Conservation (phyloP, 1,140 invertebrate species). For the Trypoxylus dichotomus region DNA sequence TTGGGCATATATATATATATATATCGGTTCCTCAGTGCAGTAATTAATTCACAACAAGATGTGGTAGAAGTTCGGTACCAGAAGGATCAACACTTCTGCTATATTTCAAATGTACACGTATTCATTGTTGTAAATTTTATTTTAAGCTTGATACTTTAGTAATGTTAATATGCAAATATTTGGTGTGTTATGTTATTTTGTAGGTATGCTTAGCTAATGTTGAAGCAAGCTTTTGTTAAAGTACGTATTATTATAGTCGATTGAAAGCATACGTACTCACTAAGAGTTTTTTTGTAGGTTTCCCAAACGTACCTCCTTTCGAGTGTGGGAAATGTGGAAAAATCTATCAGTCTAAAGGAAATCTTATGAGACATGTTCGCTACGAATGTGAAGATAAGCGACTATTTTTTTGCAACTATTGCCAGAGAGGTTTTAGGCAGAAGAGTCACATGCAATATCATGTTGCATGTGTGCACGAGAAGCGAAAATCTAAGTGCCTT, state of each 20-base stretch:
- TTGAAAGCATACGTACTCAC: not conserved
- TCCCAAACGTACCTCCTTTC: not conserved
- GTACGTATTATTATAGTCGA: not conserved
- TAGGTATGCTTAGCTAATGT: too few species aligned
- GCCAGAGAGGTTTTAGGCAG: slow-evolving; percentile 27
- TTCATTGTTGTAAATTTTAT: too few species aligned
- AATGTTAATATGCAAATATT: too few species aligned
- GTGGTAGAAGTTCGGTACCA: too few species aligned
- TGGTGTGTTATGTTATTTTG: too few species aligned
- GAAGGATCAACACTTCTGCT: too few species aligned
- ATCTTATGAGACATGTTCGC: slow-evolving; percentile 50
- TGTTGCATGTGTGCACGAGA: not conserved
- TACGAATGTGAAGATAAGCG: slow-evolving; percentile 53
- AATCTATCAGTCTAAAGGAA: slow-evolving; percentile 41
- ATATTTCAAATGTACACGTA: too few species aligned
- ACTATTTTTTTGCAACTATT: slow-evolving; percentile 10
- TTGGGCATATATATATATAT: too few species aligned
- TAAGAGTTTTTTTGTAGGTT: slow-evolving; percentile 10
- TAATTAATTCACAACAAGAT: too few species aligned
- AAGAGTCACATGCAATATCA: slow-evolving; percentile 27
- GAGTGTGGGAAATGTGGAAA: slow-evolving; percentile 35
- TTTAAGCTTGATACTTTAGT: too few species aligned
- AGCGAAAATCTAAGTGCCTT: not conserved
- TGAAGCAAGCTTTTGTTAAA: not conserved
- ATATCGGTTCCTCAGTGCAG: too few species aligned